phyloP scores from a whole-genome alignment of 2,888 invertebrate genomes.

The Panzeria rudis region DNA sequence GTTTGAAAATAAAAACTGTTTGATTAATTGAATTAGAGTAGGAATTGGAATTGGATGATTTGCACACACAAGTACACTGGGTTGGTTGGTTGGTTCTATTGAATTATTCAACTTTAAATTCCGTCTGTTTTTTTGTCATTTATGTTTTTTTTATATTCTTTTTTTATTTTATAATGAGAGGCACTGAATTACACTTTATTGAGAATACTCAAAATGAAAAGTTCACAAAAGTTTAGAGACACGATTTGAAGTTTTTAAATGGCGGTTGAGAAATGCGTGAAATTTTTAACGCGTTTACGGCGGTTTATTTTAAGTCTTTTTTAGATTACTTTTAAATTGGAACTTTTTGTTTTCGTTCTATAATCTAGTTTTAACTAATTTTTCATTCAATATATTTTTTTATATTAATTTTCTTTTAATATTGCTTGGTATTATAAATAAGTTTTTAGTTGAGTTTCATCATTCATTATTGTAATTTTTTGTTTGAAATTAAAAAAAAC shows the following conservation, averaged over 20 bases:
- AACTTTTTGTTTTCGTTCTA: slow-evolving; percentile 63
- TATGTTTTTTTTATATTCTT: slow-evolving; percentile 58
- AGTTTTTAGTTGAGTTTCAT: slow-evolving; percentile 45
- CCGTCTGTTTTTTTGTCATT: slow-evolving; percentile 66
- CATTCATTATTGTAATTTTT: slow-evolving; percentile 57
- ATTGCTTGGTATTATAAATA: slow-evolving; percentile 68
- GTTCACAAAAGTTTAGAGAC: slow-evolving; percentile 56
- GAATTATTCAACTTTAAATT: slow-evolving; percentile 52
- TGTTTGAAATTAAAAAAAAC: slow-evolving; percentile 68
- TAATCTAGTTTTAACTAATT: slow-evolving; percentile 53
- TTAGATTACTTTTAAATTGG: slow-evolving; percentile 68
- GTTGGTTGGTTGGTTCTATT: slow-evolving; percentile 43
- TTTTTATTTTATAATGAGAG: slow-evolving; percentile 68
- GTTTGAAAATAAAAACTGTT: slow-evolving; percentile 23
- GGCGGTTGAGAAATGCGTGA: slow-evolving; percentile 69
- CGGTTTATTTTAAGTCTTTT: slow-evolving; percentile 66
- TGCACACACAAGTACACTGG: slow-evolving; percentile 55
- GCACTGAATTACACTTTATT: slow-evolving; percentile 71
- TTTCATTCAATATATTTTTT: slow-evolving; percentile 29
- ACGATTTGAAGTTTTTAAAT: slow-evolving; percentile 58
- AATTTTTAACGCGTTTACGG: slow-evolving; percentile 68
- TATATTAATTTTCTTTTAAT: slow-evolving; percentile 46
- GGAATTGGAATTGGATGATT: slow-evolving; percentile 29
- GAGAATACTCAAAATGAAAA: slow-evolving; percentile 64
- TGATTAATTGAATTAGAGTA: slow-evolving; percentile 29